Evolutionary conservation across 2,113 vertebrate species (phyloP).

Genomic region (Herpailurus yagouaroundi): DNA sequence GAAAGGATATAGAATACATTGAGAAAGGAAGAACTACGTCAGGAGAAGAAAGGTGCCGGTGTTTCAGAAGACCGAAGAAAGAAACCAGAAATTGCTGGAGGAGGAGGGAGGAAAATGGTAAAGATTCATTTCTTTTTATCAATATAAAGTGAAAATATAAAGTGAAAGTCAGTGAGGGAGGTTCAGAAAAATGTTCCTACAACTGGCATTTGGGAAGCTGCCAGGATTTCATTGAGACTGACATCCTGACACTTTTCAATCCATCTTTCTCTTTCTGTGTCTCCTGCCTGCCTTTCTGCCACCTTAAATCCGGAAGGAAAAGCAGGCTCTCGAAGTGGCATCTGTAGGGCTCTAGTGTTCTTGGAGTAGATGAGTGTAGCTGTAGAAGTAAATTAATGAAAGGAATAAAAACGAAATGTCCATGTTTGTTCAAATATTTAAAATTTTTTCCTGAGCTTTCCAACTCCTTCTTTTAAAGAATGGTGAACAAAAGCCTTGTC

Average conservation of each 20-base stretch:
- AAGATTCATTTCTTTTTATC: background rate
- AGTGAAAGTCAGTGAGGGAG: slow-evolving; percentile 39
- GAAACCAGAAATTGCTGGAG: background rate
- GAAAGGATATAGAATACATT: background rate
- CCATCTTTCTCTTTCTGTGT: background rate
- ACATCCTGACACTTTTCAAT: background rate
- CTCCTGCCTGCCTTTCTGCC: background rate
- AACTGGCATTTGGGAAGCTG: background rate
- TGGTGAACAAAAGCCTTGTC: background rate
- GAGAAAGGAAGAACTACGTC: background rate
- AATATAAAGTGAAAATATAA: background rate
- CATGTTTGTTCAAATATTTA: background rate
- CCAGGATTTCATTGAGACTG: background rate
- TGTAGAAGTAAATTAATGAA: background rate
- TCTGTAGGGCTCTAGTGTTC: background rate
- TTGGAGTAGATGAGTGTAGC: background rate
- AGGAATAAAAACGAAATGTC: background rate
- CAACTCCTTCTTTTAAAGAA: background rate
- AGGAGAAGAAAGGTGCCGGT: background rate
- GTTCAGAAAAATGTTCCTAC: slow-evolving; percentile 21
- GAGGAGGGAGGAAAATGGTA: background rate
- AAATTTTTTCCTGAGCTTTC: slow-evolving; percentile 8
- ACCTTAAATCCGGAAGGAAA: background rate
- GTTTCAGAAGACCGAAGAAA: background rate
- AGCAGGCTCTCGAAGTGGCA: background rate